These are phyloP conservation scores for Merluccius polli DNA, from an alignment of 2,797 vertebrate genomes.

Conservation along the genomic window DNA sequence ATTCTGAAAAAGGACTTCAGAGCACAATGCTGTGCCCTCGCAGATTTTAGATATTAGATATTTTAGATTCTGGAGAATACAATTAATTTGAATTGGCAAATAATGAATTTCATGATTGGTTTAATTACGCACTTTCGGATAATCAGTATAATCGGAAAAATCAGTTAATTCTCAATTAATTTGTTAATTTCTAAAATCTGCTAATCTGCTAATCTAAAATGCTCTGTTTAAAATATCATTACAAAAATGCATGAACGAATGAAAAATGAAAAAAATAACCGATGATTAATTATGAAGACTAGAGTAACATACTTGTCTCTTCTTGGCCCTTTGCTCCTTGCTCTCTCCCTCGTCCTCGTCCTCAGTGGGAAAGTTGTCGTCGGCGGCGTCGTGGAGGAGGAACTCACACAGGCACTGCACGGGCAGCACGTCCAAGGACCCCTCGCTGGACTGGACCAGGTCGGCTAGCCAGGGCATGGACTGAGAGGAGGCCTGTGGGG, in stretches of 20 bases:
- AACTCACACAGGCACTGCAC: constrained; percentile 98
- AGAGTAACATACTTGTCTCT: constrained; percentile 76
- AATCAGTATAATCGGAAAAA: constrained; percentile 7
- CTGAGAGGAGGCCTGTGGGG: constrained; percentile 90
- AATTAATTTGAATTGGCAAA: no score
- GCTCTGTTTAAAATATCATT: no score
- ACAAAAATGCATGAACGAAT: background rate
- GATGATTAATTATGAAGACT: background rate
- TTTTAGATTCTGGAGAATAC: background rate
- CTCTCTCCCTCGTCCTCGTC: constrained; percentile 94
- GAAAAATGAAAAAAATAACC: background rate
- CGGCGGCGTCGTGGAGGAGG: constrained; percentile 92
- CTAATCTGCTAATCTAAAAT: no score
- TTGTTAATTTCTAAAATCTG: background rate
- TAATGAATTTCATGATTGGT: no score
- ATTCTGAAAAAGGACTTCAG: background rate
- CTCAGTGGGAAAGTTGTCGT: constrained; percentile 78
- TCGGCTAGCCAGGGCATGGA: constrained; percentile 99
- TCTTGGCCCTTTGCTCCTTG: constrained; percentile 92
- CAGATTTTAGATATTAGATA: no score
- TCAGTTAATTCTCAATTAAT: background rate
- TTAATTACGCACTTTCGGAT: background rate
- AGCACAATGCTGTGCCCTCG: background rate
- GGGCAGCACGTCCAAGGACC: constrained; percentile 93
- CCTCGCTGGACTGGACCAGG: constrained; percentile 95